Evolutionary conservation across 2,797 vertebrate species (phyloP).

Genomic region (Cuculus canorus): DNA sequence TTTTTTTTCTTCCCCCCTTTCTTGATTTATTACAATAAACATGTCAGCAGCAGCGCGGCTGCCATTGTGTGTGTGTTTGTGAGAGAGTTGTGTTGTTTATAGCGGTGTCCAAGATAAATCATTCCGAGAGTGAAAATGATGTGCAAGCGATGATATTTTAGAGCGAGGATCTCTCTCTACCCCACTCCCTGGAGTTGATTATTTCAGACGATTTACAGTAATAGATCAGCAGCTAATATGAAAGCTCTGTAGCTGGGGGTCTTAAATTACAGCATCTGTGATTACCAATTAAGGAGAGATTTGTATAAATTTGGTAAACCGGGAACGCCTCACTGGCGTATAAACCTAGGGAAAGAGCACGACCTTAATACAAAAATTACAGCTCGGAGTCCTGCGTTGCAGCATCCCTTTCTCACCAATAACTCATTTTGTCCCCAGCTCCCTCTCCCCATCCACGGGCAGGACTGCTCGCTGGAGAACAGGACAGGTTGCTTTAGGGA

Average conservation of each 20-base stretch:
- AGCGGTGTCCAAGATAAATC: constrained; percentile 90
- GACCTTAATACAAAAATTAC: constrained; percentile 75
- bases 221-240: constrained; percentile 87
- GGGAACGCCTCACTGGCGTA: constrained; percentile 79
- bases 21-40: constrained; percentile 97
- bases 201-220: constrained; percentile 81
- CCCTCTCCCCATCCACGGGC: neutral
- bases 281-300: constrained; percentile 93
- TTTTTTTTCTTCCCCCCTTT: constrained; percentile 80
- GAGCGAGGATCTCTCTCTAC: constrained; percentile 62
- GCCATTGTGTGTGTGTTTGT: constrained; percentile 92
- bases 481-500: neutral
- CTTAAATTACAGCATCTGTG: constrained; percentile 88
- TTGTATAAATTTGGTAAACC: constrained; percentile 89
- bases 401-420: constrained; percentile 52
- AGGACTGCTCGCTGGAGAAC: constrained; percentile 46
- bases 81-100: constrained; percentile 95
- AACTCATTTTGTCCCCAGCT: constrained; percentile 32
- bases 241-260: constrained; percentile 85
- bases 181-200: constrained; percentile 82
- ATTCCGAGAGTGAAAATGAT: constrained; percentile 88
- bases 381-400: constrained; percentile 61
- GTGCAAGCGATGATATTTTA: constrained; percentile 85
- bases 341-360: constrained; percentile 79
- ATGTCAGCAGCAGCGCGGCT: constrained; percentile 90